Base-by-base conservation (phyloP, 1,140 invertebrate species). In the Helicoverpa armigera region DNA sequence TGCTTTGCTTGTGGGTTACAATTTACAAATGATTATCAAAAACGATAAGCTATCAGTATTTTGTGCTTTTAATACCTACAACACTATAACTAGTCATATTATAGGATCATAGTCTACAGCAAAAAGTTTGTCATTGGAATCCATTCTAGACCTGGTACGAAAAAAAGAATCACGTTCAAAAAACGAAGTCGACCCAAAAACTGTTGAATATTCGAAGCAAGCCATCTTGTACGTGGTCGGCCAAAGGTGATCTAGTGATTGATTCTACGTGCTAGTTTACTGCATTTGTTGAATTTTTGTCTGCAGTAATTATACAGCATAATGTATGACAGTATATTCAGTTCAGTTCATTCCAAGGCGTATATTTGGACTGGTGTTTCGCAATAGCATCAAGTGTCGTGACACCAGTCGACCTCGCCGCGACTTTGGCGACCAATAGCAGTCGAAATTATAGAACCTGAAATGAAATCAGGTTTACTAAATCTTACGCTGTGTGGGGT, bases 321-420 rank as follows among this genome's bases (percentile, higher is more conserved):
- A 58, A 61, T 61, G 23, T 2, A n/a, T 1, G n/a, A 14, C n/a
- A n/a, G n/a, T n/a, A n/a, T n/a, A 48, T 16, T 16, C 35, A 10
- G 10, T 14, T 16, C 14, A 11, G 16, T 65, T 48, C 0, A 14
- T 29, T 10, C 16, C 70, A 73, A 73, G 53, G 54, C 31, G 29
- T 76, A 16, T 61, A 60, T 75, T 60, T 75, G 11, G 65, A 51
- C 56, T 60, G 72, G 51, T 58, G 74, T 82, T 75, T 82, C 50
- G 80, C 67, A 77, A 77, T 1, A 18, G 65, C 29, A 53, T 58
- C 74, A 67, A 81, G 79, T 85, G 83, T 88, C 88, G 86, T 88
- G 88, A 88, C 83, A 83, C 80, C 67, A 18, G 79, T 67, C 78
- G 88, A 83, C 88, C 86, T 89, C 83, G 88, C 70, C 65, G 53